Percentiles rank a stretch among this genome's conserved stretches.
These are phyloP conservation scores for Aricia artaxerxes DNA, from an alignment of 2,888 invertebrate species.

Conservation along the genomic window DNA sequence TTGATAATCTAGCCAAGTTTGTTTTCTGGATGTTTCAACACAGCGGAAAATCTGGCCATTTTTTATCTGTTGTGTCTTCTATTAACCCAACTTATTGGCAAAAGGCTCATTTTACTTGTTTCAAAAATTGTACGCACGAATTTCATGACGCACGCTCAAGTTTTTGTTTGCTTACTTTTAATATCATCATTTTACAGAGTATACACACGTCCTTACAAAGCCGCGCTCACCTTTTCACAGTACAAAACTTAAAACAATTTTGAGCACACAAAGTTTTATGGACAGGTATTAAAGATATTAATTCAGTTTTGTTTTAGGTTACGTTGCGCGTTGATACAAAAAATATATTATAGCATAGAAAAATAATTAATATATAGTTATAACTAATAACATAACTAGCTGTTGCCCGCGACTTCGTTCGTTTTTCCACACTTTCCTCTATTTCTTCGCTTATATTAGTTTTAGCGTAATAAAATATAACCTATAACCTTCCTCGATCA, in stretches of 20 bases:
- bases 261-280: slow-evolving; percentile 3
- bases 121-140: not conserved
- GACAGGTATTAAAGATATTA: not conserved
- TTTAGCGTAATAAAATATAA: too few species aligned
- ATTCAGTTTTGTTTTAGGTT: not conserved
- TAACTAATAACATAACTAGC: too few species aligned
- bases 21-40: too few species aligned
- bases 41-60: too few species aligned
- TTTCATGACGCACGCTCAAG: not conserved
- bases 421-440: too few species aligned
- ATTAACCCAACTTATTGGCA: not conserved
- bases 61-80: too few species aligned
- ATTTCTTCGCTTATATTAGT: too few species aligned
- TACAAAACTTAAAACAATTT: slow-evolving; percentile 14
- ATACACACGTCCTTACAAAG: not conserved
- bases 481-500: too few species aligned
- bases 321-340: not conserved
- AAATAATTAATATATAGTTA: not conserved
- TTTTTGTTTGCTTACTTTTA: not conserved
- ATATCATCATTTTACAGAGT: not conserved
- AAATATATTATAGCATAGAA: not conserved
- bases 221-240: not conserved
- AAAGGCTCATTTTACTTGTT: not conserved
- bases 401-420: too few species aligned
- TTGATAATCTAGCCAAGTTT: too few species aligned